Base-by-base conservation (phyloP, 2,113 vertebrate genomes). In the Pardalotus punctatus region DNA sequence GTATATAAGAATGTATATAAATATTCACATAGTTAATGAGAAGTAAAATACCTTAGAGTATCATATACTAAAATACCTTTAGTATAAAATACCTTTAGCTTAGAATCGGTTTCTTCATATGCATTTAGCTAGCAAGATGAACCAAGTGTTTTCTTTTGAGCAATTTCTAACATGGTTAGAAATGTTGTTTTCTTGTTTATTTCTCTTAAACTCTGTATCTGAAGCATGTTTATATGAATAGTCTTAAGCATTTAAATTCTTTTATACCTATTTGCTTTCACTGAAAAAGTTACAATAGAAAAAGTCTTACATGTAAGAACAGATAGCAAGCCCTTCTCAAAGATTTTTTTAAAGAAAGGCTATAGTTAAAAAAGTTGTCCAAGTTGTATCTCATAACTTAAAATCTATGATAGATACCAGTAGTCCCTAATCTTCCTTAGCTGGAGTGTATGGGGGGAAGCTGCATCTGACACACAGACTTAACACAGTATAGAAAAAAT, bases 371-470 rank as follows among this genome's bases (percentile, higher is more conserved):
- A 79, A 22, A 36, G 13, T 57, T 85, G 21, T 38, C 66, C 3
- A 28, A 33, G 17, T 25, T 81, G 3, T 76, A 25, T 72, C 42
- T 90, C 11, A 1, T 57, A 50, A 64, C 19, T 33, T 86, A 65
- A 28, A 91, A 89, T 57, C n/a, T 3, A 18, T 40, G 20, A 35
- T 50, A 45, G 15, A 19, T 91, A 47, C 5, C 14, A 38, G 3
- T 64, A 72, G 21, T 60, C 27, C 48, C 53, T 88, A 62, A 60
- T 82, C 12, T 7, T 76, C 5, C 10, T 40, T 76, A 45, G 18
- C 0, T 53, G 47, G 38, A 27, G 33, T 7, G 13, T 20, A 6
- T 7, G 17, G 3, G 8, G 7, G 1, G 4, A 6, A 28, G 7
- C 66, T 82, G 16, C 29, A 20, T 50, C 29, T 85, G 8, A 48